Conservation (phyloP, 2,113 vertebrate species). For the Dicentrarchus labrax region DNA sequence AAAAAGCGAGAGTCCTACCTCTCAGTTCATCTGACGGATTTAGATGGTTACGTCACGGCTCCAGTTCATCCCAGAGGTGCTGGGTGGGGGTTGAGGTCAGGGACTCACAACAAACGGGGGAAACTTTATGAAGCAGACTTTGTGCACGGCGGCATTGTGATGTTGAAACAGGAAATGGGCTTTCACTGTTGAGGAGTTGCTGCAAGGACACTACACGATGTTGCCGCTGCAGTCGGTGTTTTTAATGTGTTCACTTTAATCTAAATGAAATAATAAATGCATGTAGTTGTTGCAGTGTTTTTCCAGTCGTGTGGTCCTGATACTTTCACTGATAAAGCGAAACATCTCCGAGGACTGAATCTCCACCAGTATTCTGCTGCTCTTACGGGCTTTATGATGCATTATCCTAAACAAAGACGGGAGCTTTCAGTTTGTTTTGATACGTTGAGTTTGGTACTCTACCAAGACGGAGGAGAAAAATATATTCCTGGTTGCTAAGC, state of each 20-base stretch:
- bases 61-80: background rate
- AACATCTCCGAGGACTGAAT: background rate
- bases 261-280: background rate
- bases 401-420: background rate
- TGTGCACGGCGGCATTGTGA: background rate
- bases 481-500: constrained; percentile 19
- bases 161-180: background rate
- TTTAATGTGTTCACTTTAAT: background rate
- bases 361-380: background rate
- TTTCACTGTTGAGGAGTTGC: background rate
- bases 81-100: background rate
- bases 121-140: background rate
- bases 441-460: background rate
- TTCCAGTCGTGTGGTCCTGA: background rate
- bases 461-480: background rate
- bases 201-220: background rate
- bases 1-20: too few relatives aligned
- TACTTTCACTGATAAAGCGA: background rate
- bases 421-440: background rate
- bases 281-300: background rate
- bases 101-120: background rate
- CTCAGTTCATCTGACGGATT: background rate
- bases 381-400: background rate
- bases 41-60: background rate
- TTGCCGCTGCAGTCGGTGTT: background rate